Evolutionary conservation across 2,888 invertebrate genomes (phyloP), one percentile per base, ranked within the genome.

Genomic region (Aspidiotus destructor): DNA sequence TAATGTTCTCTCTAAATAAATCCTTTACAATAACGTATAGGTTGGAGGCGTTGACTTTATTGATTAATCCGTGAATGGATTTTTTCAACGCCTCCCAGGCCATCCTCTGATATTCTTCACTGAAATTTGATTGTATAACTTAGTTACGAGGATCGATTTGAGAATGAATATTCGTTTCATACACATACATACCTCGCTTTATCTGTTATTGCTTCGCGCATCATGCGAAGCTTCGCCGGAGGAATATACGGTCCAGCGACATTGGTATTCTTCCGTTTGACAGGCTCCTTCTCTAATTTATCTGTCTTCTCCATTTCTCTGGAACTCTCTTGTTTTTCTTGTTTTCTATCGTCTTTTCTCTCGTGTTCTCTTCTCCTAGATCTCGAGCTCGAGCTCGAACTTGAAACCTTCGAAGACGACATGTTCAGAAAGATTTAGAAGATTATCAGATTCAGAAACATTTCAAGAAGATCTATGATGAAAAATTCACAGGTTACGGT

Each of bases 51-150:
- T 98, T 99, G 1, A 98, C 89, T 81, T 98, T 99, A 80, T 99
- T 99, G 70, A 99, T 94, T 73, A 90, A 88, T 73, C 99, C 99
- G 75, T 98, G 96, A 72, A 99, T 91, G 9, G 95, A 96, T 78
- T 99, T 99, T 77, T 99, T 99, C 28, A 99, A 79, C 0, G 96
- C 95, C 80, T 99, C 98, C 99, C 99, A 99, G 1, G 98, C 91
- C 62, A 99, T 86, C 73, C 98, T 82, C 77, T 99, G 99, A 79
- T 92, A 99, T 1, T 92, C 92, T 40, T 87, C 85, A 71, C 94
- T 92, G n/a, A 60, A 65, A 53, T 40, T 41, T 17, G 10, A 48
- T 16, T 13, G 52, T 1, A 28, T 28, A n/a, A 28, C 28, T 28
- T 28, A 28, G 28, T 3, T 28, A 15, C 48, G 10, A 28, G 41